A percentile compares a stretch with the other conserved stretches of the same genome.
Evolutionary conservation across 2,888 invertebrate genomes (phyloP).

Genomic region (Amitus sp.): DNA sequence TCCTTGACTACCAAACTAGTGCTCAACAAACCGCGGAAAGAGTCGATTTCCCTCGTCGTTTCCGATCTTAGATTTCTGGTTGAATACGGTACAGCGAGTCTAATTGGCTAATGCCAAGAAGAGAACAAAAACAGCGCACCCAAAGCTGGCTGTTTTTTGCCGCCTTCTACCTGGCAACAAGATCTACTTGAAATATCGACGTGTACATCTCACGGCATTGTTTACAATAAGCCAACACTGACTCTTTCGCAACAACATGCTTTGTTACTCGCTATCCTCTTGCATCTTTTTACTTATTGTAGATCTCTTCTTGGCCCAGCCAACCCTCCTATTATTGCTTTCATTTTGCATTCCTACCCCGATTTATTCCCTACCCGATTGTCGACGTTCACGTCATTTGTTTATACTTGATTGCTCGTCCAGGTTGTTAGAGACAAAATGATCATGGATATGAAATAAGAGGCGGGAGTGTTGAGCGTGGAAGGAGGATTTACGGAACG

Average conservation of each 20-base stretch:
- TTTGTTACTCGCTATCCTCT: constrained; percentile 50
- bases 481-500: constrained; percentile 14
- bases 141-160: constrained; percentile 60
- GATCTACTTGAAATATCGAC: constrained; percentile 43
- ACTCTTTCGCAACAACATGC: constrained; percentile 1
- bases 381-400: neutral
- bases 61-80: constrained; percentile 28
- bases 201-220: neutral
- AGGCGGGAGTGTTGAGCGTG: neutral
- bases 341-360: constrained; percentile 5
- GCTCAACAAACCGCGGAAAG: constrained; percentile 18
- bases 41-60: constrained; percentile 19
- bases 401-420: neutral
- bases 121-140: constrained; percentile 62
- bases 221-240: constrained; percentile 1
- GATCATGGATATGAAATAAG: neutral
- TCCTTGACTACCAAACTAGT: constrained; percentile 18
- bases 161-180: constrained; percentile 53
- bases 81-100: constrained; percentile 65
- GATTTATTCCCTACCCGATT: neutral
- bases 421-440: neutral
- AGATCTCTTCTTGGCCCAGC: constrained; percentile 63
- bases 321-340: constrained; percentile 45
- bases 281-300: constrained; percentile 65
- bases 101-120: constrained; percentile 63